phyloP scores from a whole-genome alignment of 2,113 vertebrate species.

The Peromyscus californicus region DNA sequence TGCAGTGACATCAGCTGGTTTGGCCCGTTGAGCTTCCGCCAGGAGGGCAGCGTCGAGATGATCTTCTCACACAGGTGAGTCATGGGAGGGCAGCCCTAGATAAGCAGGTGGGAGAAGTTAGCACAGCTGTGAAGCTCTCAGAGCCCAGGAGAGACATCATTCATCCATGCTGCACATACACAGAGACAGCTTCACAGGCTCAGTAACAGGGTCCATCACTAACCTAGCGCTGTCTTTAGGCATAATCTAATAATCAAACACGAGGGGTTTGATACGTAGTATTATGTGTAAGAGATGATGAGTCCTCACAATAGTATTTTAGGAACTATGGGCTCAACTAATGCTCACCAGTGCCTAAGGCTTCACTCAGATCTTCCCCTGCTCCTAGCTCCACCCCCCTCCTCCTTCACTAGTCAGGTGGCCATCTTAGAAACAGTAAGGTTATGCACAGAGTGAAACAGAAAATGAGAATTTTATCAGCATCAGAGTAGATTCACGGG shows the following conservation, averaged over 20 bases:
- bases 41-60: conserved; percentile 92
- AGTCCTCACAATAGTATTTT: neutral
- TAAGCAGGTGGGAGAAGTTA: rapidly evolving
- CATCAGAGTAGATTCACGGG: neutral
- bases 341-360: too few species aligned
- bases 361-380: neutral
- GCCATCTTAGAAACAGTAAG: neutral
- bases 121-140: neutral
- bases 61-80: conserved; percentile 95
- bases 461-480: neutral
- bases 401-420: neutral
- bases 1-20: conserved; percentile 98
- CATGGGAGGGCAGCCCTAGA: conserved; percentile 93
- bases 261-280: neutral
- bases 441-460: neutral
- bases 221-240: neutral
- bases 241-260: neutral
- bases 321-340: neutral
- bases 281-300: too few species aligned
- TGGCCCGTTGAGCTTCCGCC: conserved; percentile 96
- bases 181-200: neutral
- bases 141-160: conserved; percentile 71
- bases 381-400: neutral
- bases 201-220: neutral
- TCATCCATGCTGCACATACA: neutral